These are phyloP conservation scores for Phoxinus phoxinus DNA, from an alignment of 2,113 vertebrate genomes.

Conservation along the genomic window DNA sequence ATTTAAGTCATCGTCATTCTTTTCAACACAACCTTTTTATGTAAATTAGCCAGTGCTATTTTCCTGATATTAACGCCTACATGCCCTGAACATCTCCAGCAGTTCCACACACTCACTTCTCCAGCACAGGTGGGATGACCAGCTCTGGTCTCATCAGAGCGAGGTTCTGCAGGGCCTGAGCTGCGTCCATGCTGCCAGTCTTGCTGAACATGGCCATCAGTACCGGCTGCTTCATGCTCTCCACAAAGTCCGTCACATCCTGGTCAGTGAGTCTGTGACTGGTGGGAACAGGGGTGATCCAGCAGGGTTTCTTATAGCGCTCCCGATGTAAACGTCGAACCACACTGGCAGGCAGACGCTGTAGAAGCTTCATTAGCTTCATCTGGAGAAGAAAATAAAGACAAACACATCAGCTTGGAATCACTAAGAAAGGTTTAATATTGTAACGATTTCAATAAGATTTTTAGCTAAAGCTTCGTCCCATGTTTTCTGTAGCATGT, in stretches of 20 bases:
- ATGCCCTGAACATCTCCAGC: background rate
- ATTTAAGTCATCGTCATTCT: background rate
- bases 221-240: slow-evolving; percentile 96
- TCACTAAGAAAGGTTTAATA: no score
- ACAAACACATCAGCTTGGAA: no score
- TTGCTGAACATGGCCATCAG: slow-evolving; percentile 99
- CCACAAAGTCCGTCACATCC: slow-evolving; percentile 93
- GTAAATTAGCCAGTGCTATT: background rate
- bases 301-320: slow-evolving; percentile 90
- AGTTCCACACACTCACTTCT: slow-evolving; percentile 82
- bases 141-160: slow-evolving; percentile 96
- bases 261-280: slow-evolving; percentile 94
- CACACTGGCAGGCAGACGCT: slow-evolving; percentile 88
- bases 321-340: slow-evolving; percentile 93
- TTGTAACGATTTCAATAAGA: background rate
- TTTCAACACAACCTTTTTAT: background rate
- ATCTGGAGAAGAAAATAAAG: slow-evolving; percentile 74
- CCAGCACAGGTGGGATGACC: slow-evolving; percentile 96
- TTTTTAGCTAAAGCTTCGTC: background rate
- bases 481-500: background rate
- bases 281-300: slow-evolving; percentile 91
- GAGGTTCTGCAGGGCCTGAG: slow-evolving; percentile 96
- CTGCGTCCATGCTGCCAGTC: slow-evolving; percentile 96
- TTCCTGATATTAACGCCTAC: background rate
- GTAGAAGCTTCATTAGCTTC: slow-evolving; percentile 98